phyloP scores from a whole-genome alignment of 2,797 vertebrate species.

The Erethizon dorsatum region DNA sequence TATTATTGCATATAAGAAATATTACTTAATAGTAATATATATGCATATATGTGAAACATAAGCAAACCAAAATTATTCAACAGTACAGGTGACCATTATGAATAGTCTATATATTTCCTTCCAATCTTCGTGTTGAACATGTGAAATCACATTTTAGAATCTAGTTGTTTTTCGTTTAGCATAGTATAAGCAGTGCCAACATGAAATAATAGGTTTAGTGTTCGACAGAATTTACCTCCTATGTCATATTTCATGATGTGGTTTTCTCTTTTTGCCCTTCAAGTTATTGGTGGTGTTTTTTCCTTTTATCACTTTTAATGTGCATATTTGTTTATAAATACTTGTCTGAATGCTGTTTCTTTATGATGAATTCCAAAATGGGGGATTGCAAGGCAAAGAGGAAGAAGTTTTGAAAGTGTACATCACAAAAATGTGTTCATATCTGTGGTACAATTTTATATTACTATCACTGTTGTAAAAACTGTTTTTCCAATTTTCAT shows the following conservation, averaged over 20 bases:
- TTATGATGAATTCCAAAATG: neutral
- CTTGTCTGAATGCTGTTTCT: slow-evolving; percentile 28
- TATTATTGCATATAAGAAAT: slow-evolving; percentile 3
- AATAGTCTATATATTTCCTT: neutral
- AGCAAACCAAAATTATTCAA: neutral
- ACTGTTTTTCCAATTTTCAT: neutral
- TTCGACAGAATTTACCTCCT: neutral
- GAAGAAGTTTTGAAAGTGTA: slow-evolving; percentile 9
- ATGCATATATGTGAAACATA: neutral
- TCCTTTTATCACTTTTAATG: neutral
- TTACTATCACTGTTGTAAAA: neutral
- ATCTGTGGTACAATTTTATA: neutral
- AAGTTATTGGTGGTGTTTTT: neutral
- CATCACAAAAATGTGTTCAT: neutral
- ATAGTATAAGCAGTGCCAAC: neutral
- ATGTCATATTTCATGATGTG: neutral
- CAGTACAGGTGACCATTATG: neutral
- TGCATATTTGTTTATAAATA: neutral
- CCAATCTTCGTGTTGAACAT: neutral
- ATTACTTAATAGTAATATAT: too few relatives aligned
- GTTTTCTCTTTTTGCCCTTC: slow-evolving; percentile 34
- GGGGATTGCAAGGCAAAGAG: neutral
- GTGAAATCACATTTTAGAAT: neutral
- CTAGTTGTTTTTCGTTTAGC: neutral
- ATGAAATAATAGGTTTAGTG: neutral